phyloP scores from a whole-genome alignment of 2,113 vertebrate genomes.

The Vireo altiloquus region DNA sequence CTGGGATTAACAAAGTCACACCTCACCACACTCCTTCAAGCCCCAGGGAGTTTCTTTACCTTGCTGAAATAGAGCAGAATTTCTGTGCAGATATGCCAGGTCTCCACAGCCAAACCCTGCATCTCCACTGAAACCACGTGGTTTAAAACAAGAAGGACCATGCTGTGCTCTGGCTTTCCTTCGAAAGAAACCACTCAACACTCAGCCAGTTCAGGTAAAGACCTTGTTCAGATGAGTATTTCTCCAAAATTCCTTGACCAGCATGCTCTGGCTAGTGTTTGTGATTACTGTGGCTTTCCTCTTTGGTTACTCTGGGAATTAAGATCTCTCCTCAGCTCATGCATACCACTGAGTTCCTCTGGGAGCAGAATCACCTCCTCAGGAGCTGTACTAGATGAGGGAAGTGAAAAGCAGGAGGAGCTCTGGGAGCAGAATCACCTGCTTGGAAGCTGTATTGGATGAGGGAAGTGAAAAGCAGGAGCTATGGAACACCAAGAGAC shows the following conservation, averaged over 20 bases:
- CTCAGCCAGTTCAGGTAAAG: neutral
- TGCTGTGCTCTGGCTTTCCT: fast-evolving
- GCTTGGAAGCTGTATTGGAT: neutral
- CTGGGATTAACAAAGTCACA: neutral
- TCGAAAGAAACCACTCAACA: neutral
- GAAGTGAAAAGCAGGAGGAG: neutral
- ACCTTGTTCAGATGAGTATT: neutral
- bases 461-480: neutral
- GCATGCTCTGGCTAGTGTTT: fast-evolving
- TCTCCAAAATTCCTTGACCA: neutral
- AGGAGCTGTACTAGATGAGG: neutral
- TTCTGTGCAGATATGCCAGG: neutral
- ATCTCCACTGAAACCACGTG: fast-evolving
- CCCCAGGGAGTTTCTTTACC: neutral
- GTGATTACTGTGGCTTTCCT: neutral
- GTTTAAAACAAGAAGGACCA: too few species aligned
- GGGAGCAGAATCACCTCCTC: neutral
- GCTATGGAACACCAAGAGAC: neutral
- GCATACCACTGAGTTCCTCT: fast-evolving
- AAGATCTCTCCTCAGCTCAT: neutral
- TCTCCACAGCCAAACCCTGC: neutral
- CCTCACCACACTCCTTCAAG: fast-evolving
- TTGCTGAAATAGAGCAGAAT: neutral
- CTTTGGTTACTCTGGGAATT: fast-evolving
- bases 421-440: neutral